These are phyloP conservation scores for Drosophila novamexicana DNA, from an alignment of 1,140 invertebrate species.

Conservation along the genomic window DNA sequence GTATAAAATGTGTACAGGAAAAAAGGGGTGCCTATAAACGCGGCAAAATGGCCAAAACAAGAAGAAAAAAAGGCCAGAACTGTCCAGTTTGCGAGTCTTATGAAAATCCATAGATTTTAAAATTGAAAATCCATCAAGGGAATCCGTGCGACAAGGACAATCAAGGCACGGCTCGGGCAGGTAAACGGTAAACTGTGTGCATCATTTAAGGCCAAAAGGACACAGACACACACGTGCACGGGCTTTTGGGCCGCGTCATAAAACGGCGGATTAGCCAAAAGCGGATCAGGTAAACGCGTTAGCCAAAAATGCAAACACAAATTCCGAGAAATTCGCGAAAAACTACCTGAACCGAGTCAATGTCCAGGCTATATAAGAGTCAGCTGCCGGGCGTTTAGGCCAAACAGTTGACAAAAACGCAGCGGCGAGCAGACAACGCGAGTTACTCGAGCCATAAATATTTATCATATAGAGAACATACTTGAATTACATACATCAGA, in stretches of 20 bases:
- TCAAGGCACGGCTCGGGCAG: conserved; percentile 8
- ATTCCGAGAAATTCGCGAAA: conserved; percentile 48
- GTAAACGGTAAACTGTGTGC: conserved; percentile 5
- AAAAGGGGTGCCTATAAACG: conserved; percentile 4
- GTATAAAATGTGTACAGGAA: not conserved
- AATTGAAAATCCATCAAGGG: conserved; percentile 20
- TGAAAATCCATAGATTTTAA: conserved; percentile 5
- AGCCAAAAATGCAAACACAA: not conserved
- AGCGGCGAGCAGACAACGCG: not conserved
- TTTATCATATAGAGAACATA: not conserved
- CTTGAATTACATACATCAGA: not conserved
- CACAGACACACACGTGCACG: conserved; percentile 10
- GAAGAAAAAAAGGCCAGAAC: too few species aligned
- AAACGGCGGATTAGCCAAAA: conserved; percentile 29
- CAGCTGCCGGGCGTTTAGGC: conserved; percentile 5
- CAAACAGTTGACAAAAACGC: conserved; percentile 35
- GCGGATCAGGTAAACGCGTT: conserved; percentile 25
- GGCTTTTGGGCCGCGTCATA: conserved; percentile 15
- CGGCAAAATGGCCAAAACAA: not conserved
- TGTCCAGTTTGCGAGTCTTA: not conserved
- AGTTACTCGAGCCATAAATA: not conserved
- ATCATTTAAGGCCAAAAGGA: conserved; percentile 8
- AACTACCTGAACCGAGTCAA: conserved; percentile 15
- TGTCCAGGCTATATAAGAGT: conserved; percentile 37
- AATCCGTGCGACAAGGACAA: not conserved